Base-by-base conservation (phyloP, 2,113 vertebrate genomes). In the Strix aluco region DNA sequence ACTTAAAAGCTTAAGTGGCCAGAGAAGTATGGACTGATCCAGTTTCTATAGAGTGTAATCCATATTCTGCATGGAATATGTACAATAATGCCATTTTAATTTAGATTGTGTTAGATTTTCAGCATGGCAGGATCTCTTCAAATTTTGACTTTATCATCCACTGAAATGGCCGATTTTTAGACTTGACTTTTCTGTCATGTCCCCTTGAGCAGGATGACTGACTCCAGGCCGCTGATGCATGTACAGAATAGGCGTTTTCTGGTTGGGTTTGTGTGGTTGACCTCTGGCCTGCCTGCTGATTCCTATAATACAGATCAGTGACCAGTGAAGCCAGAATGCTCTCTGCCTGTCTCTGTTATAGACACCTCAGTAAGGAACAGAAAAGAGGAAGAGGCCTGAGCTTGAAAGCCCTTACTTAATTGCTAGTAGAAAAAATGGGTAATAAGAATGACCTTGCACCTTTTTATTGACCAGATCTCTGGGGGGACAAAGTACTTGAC, bases 371-470 rank as follows among this genome's bases (percentile, higher is more conserved):
- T 73, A 73, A 80, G 69, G 63, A 75, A 73, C 65, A 92, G 91
- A 94, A 71, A 51, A 91, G 88, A 88, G 75, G 70, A 95, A 88
- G 54, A 88, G 26, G 62, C 47, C 46, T 71, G 86, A 93, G 90
- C 91, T 82, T 79, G 55, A 57, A 84, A 95, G 84, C 89, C 67
- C 27, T 88, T 92, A 82, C 86, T 94, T 97, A 97, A 96, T 97
- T 95, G 85, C 92, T 89, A 90, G 62, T 85, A 82, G 82, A 86
- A 93, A 93, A 97, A 94, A 61, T 95, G 92, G 81, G 87, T 92
- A 94, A 67, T 93, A 94, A 92, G 93, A 92, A 85, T 97, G 95
- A 96, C 95, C 95, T 97, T 96, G 89, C 91, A 95, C 92, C 92
- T 94, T 91, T 89, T 97, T 96, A 97, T 95, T 94, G 95, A 97